A percentile compares a stretch with the other conserved stretches of the same genome.
Evolutionary conservation across 2,888 invertebrate species (phyloP).

Genomic region (Lacanobia wlatinum): DNA sequence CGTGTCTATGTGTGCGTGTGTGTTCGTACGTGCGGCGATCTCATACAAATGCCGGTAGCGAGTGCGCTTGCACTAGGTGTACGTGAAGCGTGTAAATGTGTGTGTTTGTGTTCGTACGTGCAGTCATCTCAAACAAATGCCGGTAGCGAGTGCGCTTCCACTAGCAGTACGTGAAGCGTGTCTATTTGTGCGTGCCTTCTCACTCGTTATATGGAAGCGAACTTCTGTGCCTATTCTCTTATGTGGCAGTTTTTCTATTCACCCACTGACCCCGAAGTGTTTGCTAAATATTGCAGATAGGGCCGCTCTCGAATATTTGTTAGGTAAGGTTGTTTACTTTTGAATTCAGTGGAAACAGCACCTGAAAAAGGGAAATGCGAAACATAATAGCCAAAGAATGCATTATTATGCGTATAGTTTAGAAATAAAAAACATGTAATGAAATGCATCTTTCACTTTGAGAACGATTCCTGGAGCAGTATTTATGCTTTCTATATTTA

Average conservation of each 20-base stretch:
- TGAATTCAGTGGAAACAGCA: conserved; percentile 13
- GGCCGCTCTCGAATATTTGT: background rate
- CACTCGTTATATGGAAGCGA: background rate
- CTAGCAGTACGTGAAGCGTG: too few species aligned
- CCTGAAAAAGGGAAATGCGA: background rate
- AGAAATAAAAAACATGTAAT: too few species aligned
- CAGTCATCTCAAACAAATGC: background rate
- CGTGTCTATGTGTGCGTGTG: background rate
- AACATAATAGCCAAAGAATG: background rate
- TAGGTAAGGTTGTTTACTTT: conserved; percentile 20
- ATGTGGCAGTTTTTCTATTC: background rate
- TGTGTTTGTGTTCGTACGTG: background rate
- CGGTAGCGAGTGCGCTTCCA: background rate
- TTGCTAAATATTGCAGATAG: conserved; percentile 25
- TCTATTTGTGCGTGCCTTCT: background rate
- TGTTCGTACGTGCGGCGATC: too few species aligned
- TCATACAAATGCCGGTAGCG: too few species aligned
- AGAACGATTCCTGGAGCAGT: too few species aligned
- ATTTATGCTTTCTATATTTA: too few species aligned
- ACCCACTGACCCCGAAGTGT: conserved; percentile 15
- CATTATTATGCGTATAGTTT: too few species aligned
- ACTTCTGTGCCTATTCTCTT: background rate
- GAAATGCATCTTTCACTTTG: too few species aligned
- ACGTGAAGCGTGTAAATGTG: too few species aligned
- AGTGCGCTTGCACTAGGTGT: too few species aligned